These are phyloP conservation scores for Oryzias dopingdopingensis DNA, from an alignment of 2,797 vertebrate genomes.

Conservation along the genomic window DNA sequence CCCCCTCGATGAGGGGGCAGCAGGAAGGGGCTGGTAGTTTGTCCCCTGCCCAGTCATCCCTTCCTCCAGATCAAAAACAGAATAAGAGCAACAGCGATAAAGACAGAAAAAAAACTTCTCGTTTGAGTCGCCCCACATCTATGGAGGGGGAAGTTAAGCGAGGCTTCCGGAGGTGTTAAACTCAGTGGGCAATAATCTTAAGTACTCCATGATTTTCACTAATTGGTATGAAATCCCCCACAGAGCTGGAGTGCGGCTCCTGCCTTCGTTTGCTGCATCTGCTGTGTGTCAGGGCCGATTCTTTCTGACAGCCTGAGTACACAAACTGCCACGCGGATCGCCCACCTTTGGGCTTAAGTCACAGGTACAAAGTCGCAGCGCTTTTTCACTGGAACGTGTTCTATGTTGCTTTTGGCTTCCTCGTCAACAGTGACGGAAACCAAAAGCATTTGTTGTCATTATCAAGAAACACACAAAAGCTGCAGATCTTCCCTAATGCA, in stretches of 20 bases:
- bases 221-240: constrained; percentile 81
- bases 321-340: constrained; percentile 61
- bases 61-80: constrained; percentile 11
- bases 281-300: constrained; percentile 74
- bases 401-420: constrained; percentile 39
- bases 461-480: constrained; percentile 61
- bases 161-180: constrained; percentile 57
- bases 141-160: constrained; percentile 60
- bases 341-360: constrained; percentile 67
- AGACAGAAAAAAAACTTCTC: constrained; percentile 51
- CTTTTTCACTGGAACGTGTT: constrained; percentile 53
- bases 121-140: constrained; percentile 44
- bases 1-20: constrained; percentile 57
- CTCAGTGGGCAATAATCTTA: constrained; percentile 75
- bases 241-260: constrained; percentile 73
- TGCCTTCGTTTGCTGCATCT: constrained; percentile 66
- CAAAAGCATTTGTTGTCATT: constrained; percentile 63
- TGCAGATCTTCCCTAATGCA: constrained; percentile 57
- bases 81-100: constrained; percentile 35
- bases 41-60: constrained; percentile 45
- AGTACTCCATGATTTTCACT: constrained; percentile 79
- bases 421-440: constrained; percentile 50
- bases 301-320: constrained; percentile 77
- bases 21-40: constrained; percentile 45
- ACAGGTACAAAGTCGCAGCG: constrained; percentile 60